Base-by-base conservation (phyloP, 2,888 invertebrate genomes). In the Luperina nickerlii region DNA sequence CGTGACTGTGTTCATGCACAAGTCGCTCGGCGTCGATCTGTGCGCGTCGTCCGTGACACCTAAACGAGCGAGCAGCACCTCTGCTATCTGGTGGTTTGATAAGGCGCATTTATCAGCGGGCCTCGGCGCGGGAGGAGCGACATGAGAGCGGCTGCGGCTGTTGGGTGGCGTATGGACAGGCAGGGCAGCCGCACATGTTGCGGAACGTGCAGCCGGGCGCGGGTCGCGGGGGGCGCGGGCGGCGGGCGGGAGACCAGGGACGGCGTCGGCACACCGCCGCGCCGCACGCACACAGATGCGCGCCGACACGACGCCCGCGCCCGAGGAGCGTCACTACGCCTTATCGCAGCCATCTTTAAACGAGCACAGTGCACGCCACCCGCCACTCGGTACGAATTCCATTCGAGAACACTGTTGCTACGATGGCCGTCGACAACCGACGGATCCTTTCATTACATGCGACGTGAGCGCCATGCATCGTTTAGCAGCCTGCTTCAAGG, bases 321-420 rank as follows among this genome's bases (percentile, higher is more conserved):
- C 94, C 95, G 95, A 95, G 92, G 94, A 96, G 95, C 96, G 96
- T 95, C 96, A 95, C 94, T 92, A 91, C 95, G 95, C 95, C 95
- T 96, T 96, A 97, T 97, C 96, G 96, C 94, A 95, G 95, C 95
- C 96, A 97, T 97, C 96, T 96, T 95, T 95, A 95, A 96, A 96
- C 94, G 96, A 96, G 95, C 96, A 92, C 95, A 94, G 91, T 93
- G 94, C 96, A 96, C 96, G 94, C 96, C 94, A 95, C 92, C 95
- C 95, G 94, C 94, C 92, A 92, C 94, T 93, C 94, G 94, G 94
- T 94, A 95, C 94, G 95, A 95, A 96, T 95, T 96, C 96, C 96
- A 94, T 93, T 94, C 93, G 93, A 94, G 93, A 93, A 91, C 93
- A 90, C 91, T 92, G 94, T 92, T 93, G 93, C 93, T 91, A 92